Conservation (phyloP, 2,113 vertebrate genomes). For the Platysteira castanea region DNA sequence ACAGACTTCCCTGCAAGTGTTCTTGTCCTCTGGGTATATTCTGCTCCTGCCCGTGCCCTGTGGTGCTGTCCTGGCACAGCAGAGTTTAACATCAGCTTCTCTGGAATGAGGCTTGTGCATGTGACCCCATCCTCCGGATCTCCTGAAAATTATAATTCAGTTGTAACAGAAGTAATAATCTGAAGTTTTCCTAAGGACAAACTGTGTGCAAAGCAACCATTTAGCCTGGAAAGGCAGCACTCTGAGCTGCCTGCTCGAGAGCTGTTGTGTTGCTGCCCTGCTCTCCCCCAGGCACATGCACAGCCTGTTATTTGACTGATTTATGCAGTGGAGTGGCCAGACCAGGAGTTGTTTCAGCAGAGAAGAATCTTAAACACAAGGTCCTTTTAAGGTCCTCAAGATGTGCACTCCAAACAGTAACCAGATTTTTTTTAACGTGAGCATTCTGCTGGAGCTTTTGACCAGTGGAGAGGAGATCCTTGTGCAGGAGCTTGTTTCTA, state of each 20-base stretch:
- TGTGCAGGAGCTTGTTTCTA: background rate
- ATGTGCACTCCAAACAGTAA: background rate
- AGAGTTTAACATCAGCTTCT: background rate
- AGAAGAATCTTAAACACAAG: conserved; percentile 23
- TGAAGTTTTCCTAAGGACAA: background rate
- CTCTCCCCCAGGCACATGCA: background rate
- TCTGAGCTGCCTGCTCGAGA: background rate
- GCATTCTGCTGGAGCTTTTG: background rate
- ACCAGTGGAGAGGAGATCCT: background rate
- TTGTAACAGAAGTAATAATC: background rate
- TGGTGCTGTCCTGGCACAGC: background rate
- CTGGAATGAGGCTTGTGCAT: background rate
- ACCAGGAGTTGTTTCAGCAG: background rate
- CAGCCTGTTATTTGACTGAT: conserved; percentile 14
- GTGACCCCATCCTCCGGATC: background rate
- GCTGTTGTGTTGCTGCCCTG: background rate
- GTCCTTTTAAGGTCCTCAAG: conserved; percentile 15
- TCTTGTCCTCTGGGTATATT: background rate
- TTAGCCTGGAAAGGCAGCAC: background rate
- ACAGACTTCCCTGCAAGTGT: background rate
- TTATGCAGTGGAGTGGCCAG: background rate
- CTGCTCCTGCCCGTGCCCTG: background rate
- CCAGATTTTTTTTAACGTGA: background rate
- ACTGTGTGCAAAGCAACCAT: background rate
- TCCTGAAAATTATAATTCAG: background rate